A percentile compares a stretch with the other conserved stretches of the same genome.
These are phyloP conservation scores for Saimiri boliviensis DNA, from an alignment of 2,113 vertebrate genomes.

Conservation along the genomic window DNA sequence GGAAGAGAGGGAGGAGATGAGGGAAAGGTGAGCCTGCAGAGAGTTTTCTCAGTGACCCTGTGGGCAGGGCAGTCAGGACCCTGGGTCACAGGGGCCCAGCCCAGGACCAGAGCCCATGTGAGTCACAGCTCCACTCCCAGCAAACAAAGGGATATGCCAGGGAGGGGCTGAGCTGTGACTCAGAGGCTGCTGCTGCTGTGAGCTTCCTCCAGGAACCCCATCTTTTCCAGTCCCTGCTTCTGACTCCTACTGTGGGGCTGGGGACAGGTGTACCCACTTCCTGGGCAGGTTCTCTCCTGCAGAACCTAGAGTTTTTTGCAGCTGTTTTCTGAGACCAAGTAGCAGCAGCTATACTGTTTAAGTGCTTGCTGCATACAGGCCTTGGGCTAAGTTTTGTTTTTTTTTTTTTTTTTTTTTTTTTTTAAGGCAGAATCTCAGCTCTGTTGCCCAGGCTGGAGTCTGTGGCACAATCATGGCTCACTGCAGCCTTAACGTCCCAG, in stretches of 20 bases:
- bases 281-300: not conserved
- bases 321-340: not conserved
- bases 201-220: not conserved
- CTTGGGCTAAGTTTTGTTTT: not conserved
- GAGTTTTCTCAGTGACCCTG: not conserved
- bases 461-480: no score
- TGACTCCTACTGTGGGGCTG: not conserved
- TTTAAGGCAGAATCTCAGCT: no score
- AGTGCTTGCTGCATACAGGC: not conserved
- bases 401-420: no score
- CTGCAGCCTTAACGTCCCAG: no score
- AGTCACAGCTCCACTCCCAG: conserved; percentile 43
- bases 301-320: not conserved
- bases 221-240: not conserved
- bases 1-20: not conserved
- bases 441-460: no score
- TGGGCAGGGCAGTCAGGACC: not conserved
- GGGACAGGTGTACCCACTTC: not conserved
- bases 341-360: not conserved
- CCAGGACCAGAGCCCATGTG: not conserved
- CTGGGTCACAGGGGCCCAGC: not conserved
- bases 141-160: conserved; percentile 46
- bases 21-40: no score
- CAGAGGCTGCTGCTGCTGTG: not conserved
- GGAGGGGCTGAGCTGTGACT: conserved; percentile 57